Evolutionary conservation across 2,113 vertebrate species (phyloP).

Genomic region (Porphyrio hochstetteri): DNA sequence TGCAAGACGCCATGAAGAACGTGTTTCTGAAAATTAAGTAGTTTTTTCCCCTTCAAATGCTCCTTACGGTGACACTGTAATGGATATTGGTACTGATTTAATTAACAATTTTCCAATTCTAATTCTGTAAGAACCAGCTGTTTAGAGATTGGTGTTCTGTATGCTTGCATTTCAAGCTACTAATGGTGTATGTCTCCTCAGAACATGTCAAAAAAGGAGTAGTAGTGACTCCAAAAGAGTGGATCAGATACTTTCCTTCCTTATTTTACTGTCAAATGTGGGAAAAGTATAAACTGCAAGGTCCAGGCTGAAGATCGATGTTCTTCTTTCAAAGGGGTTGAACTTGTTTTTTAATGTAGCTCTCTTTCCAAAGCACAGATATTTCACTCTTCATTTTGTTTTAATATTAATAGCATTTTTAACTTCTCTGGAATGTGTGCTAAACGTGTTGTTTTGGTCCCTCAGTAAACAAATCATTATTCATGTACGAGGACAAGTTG

Average conservation of each 20-base stretch:
- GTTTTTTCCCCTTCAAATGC: background rate
- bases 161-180: background rate
- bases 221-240: background rate
- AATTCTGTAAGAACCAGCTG: background rate
- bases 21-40: background rate
- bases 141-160: background rate
- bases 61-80: background rate
- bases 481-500: background rate
- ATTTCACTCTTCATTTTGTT: background rate
- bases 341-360: background rate
- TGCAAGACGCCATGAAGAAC: background rate
- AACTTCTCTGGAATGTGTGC: background rate
- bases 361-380: background rate
- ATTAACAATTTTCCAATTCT: background rate
- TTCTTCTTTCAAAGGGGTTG: background rate
- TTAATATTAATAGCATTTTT: background rate
- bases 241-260: background rate
- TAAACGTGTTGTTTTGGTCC: background rate
- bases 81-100: background rate
- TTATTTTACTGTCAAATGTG: background rate
- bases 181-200: background rate
- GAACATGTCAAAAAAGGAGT: background rate
- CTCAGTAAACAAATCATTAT: conserved; percentile 20
- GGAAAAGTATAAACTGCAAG: background rate
- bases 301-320: background rate